These are phyloP conservation scores for Zosterops lateralis DNA, from an alignment of 2,113 vertebrate species.

Conservation along the genomic window DNA sequence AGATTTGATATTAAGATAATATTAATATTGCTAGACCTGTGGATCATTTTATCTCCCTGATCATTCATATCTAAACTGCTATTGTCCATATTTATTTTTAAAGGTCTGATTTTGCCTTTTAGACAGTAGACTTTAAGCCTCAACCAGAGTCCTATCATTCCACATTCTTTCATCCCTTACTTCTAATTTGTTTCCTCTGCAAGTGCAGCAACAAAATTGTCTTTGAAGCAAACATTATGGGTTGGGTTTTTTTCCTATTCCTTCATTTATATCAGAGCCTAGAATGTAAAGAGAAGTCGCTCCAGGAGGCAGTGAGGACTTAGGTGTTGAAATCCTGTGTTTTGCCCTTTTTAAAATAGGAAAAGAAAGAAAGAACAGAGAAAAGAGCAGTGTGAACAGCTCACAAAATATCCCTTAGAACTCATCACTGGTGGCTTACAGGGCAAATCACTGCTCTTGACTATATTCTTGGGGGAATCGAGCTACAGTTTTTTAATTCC, in stretches of 20 bases:
- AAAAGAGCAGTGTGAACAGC: neutral
- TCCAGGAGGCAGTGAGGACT: neutral
- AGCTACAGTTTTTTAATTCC: neutral
- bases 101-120: neutral
- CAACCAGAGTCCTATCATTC: neutral
- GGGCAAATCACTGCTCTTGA: neutral
- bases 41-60: neutral
- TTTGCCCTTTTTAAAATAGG: neutral
- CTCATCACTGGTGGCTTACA: neutral
- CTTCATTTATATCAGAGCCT: neutral
- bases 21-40: neutral
- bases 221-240: neutral
- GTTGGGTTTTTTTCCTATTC: too few relatives aligned
- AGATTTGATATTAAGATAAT: neutral
- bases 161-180: neutral
- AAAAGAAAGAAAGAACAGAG: neutral
- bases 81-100: neutral
- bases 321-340: fast-evolving
- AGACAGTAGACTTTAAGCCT: neutral
- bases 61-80: neutral
- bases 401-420: neutral
- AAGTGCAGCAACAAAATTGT: neutral
- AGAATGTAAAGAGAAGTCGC: neutral
- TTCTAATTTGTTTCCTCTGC: neutral
- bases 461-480: neutral